Evolutionary conservation across 2,888 invertebrate species (phyloP).

Genomic region (Steinernema carpocapsae): DNA sequence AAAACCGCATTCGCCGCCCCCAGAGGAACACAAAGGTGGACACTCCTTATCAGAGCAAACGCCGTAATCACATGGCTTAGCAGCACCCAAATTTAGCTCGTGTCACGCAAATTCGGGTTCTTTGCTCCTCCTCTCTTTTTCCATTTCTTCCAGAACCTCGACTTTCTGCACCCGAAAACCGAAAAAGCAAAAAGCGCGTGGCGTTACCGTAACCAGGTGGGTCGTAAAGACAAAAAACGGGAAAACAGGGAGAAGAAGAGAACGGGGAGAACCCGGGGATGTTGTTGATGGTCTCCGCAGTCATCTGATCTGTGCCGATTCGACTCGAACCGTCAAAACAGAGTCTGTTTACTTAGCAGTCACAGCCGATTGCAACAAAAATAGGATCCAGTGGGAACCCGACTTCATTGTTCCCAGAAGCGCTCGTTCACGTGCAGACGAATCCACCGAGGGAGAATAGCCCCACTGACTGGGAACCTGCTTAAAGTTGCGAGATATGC

Average conservation of each 20-base stretch:
- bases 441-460: neutral
- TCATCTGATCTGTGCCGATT: constrained; percentile 34
- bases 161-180: constrained; percentile 10
- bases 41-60: neutral
- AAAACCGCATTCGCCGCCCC: neutral
- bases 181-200: neutral
- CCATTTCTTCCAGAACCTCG: neutral
- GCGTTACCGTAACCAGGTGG: neutral
- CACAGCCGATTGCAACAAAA: constrained; percentile 19
- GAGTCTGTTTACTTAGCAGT: constrained; percentile 21
- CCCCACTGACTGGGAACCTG: neutral
- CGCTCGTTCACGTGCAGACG: too few relatives aligned
- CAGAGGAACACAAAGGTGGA: neutral
- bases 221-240: neutral
- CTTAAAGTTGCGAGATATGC: neutral
- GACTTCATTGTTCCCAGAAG: neutral
- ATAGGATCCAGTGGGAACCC: neutral
- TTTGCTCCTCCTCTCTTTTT: neutral
- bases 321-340: constrained; percentile 30
- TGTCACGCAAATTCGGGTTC: neutral
- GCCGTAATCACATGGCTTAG: neutral
- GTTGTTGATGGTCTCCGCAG: constrained; percentile 23
- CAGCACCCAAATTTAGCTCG: neutral
- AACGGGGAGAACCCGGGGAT: constrained; percentile 3
- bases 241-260: constrained; percentile 4